Evolutionary conservation across 2,113 vertebrate species (phyloP), one percentile per base, ranked within the genome.

Genomic region (Heloderma charlesbogerti): DNA sequence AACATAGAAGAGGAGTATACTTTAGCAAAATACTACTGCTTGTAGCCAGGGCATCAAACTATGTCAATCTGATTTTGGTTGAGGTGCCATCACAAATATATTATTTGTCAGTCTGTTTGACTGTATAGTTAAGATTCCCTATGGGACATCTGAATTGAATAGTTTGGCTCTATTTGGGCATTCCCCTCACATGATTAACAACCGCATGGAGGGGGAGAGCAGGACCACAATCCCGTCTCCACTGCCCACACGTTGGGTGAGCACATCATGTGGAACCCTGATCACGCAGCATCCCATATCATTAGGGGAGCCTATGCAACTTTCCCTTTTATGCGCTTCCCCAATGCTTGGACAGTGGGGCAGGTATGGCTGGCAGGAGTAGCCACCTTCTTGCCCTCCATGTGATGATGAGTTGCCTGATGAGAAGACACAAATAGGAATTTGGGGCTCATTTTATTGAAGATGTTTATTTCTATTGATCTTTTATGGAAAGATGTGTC

Each of bases 401-500:
- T 63, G 60, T n/a, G 63, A 25, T 60, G 8, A 1, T 63, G 57
- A 34, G 57, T 48, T 31, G 34, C 15, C 13, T 81, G 79, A 83
- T 7, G 9, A 12, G 57, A 63, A 63, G n/a, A 31, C 1, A 9
- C 22, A 25, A 60, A 63, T 18, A 83, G 4, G 57, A 63, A 20
- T 63, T 18, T 63, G 16, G 60, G 60, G 57, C 57, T 40, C 57
- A 37, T 63, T 60, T 85, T 2, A 67, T 82, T 88, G 51, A 86
- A 57, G 22, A 71, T 45, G 22, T 93, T 82, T 80, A 27, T 48
- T 43, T 20, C 88, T 16, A 48, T 34, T 86, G 20, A 12, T 48
- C 10, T 78, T 74, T 37, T 72, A 87, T 69, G 91, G 82, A 87
- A 94, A 92, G 45, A 7, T 4, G 12, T 63, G 0, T 88, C 25